Evolutionary conservation across 1,140 invertebrate genomes (phyloP), one percentile per base, ranked within the genome.

Genomic region (Psilanteris sp.): DNA sequence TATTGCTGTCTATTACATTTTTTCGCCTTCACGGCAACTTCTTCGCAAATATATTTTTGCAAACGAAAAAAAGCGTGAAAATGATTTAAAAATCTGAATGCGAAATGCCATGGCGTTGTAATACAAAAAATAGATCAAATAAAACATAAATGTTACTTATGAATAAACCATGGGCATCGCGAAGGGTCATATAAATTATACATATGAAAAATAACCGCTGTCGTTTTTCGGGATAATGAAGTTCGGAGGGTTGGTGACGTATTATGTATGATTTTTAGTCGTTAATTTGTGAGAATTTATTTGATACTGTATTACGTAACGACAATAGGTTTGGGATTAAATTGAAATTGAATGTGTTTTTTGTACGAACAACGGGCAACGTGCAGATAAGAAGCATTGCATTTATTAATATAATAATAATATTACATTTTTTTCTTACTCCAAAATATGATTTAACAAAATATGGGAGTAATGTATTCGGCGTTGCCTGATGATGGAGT

Each of bases 1-100:
- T 67, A 67, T 46, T 48, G 62, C 50, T 55, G 62, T 67, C 62
- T 55, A 32, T 67, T 57, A 57, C 50, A 67, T 67, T 48, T 67
- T n/a, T 67, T 55, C 50, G 31, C 16, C 32, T 48, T 67, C 39
- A 57, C 24, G 29, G 50, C 50, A 39, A 48, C 29, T 44, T 54
- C 41, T 67, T 39, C 8, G 18, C 22, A 55, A 31, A 24, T 67
- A 24, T 11, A 52, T 26, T 10, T 24, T 4, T 18, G 41, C 7
- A 6, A 43, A 13, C 10, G 26, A 43, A 14, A 43, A 24, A 20
- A 7, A 3, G 13, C 15, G 15, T 18, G 29, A 2, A 48, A 36
- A 43, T 43, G n/a, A 29, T 29, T 26, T 55, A 32, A 13, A 55
- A 55, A 41, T 9, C 4, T 18, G 31, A 37, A 39, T 37, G 39